A percentile compares a stretch with the other conserved stretches of the same genome.
phyloP scores from a whole-genome alignment of 2,113 vertebrate species.

The Amblyornis subalaris region DNA sequence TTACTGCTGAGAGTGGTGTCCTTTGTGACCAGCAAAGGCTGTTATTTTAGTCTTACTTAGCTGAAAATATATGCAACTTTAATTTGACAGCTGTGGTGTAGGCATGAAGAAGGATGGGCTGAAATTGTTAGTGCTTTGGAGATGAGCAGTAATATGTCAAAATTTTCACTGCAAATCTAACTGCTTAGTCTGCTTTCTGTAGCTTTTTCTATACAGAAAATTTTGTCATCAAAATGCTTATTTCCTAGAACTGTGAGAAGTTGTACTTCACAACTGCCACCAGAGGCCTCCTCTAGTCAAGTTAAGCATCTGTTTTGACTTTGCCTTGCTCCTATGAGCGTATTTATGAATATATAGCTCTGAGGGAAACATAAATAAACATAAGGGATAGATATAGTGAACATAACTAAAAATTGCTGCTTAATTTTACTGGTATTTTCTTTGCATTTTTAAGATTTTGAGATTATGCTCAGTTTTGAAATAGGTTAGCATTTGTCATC shows the following conservation, averaged over 20 bases:
- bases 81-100: background rate
- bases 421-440: background rate
- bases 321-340: background rate
- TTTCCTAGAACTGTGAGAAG: background rate
- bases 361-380: background rate
- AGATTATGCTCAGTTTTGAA: background rate
- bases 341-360: background rate
- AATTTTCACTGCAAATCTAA: background rate
- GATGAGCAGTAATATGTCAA: background rate
- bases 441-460: background rate
- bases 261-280: slow-evolving; percentile 5
- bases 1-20: background rate
- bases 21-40: background rate
- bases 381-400: background rate
- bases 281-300: slow-evolving; percentile 69
- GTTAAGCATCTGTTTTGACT: background rate
- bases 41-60: background rate
- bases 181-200: background rate
- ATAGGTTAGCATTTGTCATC: background rate
- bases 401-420: background rate
- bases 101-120: background rate
- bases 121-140: background rate
- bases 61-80: background rate
- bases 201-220: background rate
- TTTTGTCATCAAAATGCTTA: background rate